Conservation (phyloP, 2,888 invertebrate species). For the Ametastegia equiseti region DNA sequence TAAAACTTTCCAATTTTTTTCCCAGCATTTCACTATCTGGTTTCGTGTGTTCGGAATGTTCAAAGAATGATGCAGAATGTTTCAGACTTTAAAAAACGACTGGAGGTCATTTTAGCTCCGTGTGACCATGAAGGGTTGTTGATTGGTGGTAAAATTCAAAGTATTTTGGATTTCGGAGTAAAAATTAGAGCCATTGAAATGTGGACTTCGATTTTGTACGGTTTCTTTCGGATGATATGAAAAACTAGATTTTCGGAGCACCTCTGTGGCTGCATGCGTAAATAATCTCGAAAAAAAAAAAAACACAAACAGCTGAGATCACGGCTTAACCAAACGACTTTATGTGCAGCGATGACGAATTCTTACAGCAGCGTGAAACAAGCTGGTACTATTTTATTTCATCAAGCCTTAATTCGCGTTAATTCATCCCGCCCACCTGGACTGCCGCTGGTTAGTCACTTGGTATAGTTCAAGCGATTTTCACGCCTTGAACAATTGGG, state of each 20-base stretch:
- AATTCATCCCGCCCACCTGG: conserved; percentile 68
- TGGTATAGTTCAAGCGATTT: not conserved
- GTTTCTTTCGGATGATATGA: not conserved
- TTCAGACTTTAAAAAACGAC: no score
- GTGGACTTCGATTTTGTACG: no score
- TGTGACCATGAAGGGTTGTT: no score
- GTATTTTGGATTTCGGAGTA: not conserved
- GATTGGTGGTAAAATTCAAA: not conserved
- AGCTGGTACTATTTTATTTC: conserved; percentile 63
- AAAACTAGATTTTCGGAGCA: not conserved
- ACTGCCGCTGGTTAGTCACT: not conserved
- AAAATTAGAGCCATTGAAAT: no score
- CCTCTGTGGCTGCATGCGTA: not conserved
- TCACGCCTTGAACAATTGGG: conserved; percentile 19
- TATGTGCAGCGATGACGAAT: conserved; percentile 47
- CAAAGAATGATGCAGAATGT: no score
- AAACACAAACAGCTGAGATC: conserved; percentile 36
- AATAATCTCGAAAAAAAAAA: not conserved
- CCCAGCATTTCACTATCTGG: no score
- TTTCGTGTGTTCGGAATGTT: no score
- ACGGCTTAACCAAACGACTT: not conserved
- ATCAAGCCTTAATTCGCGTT: conserved; percentile 67
- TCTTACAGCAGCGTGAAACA: conserved; percentile 25
- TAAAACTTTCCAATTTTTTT: no score
- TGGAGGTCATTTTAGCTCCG: no score